Percentiles rank a stretch among this genome's conserved stretches.
phyloP scores from a whole-genome alignment of 2,113 vertebrate genomes.

The Xenus cinereus region DNA sequence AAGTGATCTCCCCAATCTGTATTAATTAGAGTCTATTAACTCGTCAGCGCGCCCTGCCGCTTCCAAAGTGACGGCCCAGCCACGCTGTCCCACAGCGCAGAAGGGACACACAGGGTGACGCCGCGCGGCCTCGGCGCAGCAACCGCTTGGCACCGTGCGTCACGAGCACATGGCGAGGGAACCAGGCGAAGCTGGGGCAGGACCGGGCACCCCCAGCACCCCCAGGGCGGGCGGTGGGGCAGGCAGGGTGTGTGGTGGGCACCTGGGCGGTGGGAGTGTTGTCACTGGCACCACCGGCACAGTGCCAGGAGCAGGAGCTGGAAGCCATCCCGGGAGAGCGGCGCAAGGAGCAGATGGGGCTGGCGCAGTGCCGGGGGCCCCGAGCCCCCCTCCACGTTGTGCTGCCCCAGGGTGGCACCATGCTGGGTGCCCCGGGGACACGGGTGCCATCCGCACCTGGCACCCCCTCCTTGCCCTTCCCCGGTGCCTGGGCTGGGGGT shows the following conservation, averaged over 20 bases:
- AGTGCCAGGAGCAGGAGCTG: constrained; percentile 59
- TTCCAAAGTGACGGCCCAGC: constrained; percentile 5
- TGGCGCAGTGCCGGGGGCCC: fast-evolving
- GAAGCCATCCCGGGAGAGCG: constrained; percentile 62
- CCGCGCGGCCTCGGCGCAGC: fast-evolving
- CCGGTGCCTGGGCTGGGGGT: not conserved
- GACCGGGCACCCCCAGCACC: fast-evolving
- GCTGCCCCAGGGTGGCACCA: fast-evolving
- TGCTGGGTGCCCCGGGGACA: not conserved
- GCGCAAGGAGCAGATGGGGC: constrained; percentile 70
- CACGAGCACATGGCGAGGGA: fast-evolving
- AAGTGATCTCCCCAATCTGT: constrained; percentile 63
- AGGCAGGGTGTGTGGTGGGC: not conserved
- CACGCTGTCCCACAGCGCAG: fast-evolving
- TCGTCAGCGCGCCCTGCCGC: not conserved
- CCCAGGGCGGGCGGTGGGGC: fast-evolving
- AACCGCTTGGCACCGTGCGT: fast-evolving
- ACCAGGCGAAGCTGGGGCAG: not conserved
- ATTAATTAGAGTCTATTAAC: constrained; percentile 70
- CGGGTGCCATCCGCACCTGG: not conserved
- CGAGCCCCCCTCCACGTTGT: fast-evolving
- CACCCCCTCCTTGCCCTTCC: not conserved
- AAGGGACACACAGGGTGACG: not conserved
- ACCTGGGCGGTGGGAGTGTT: not conserved
- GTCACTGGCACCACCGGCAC: constrained; percentile 24